Evolutionary conservation across 2,797 vertebrate species (phyloP), one percentile per base, ranked within the genome.

Genomic region (Clamator glandarius): DNA sequence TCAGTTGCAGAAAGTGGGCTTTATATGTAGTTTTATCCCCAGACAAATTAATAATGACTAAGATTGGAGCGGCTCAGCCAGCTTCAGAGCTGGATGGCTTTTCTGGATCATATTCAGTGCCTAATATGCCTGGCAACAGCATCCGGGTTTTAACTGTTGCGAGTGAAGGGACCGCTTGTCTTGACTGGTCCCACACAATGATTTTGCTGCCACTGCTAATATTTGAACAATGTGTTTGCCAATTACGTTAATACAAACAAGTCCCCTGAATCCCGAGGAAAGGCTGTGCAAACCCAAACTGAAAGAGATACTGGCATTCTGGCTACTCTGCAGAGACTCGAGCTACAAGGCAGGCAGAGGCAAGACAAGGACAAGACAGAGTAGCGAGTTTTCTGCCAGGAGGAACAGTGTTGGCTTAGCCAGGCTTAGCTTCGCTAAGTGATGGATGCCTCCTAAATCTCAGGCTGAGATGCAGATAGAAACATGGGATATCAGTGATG

Each of bases 191-290:
- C 85, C 17, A 1, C 91, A 81, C 87, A 78, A 35, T 29, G 91
- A 33, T 57, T 92, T 54, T 79, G 75, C 87, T 95, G 92, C 92
- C 95, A 91, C 87, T 63, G 92, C 92, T 96, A 91, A 94, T 92
- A 96, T 92, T 95, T 80, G 93, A 93, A 93, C 94, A 89, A 80
- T 5, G 70, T 69, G 82, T 91, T 95, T 97, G 94, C 89, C 94
- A 87, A 76, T 92, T 75, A 41, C 9, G 0, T 91, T 83, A 80
- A 93, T 80, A 42, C 77, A 93, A 96, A 92, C 87, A 89, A 95
- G 77, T 83, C 68, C 92, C 64, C 73, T 36, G 75, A 72, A 85
- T 89, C 86, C 84, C 68, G 61, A 51, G 72, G 58, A 89, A 75
- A 78, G 81, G 78, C 92, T 90, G 74, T 48, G 64, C 0, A 52